Evolutionary conservation across 2,888 invertebrate genomes (phyloP), one percentile per base, ranked within the genome.

Genomic region (Xanthorhoe spadicearia): DNA sequence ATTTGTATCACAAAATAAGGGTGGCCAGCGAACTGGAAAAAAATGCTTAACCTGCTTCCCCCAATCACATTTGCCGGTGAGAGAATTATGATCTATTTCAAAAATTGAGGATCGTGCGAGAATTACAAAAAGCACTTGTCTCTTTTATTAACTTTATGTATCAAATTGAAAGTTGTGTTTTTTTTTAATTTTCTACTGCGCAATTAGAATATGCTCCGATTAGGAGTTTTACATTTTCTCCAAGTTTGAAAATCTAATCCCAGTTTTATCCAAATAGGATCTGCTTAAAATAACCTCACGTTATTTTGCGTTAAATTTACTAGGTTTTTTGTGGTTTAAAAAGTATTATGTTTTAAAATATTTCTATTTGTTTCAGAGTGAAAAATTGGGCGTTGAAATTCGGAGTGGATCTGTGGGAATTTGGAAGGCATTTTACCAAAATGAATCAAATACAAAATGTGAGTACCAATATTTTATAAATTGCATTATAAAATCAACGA

Each of bases 381-480:
- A 96, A 97, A 89, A 97, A 97, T 88, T 97, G 97, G 97, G 98
- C 98, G 74, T 91, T 97, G 72, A 97, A 97, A 92, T 97, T 98
- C 84, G 98, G 97, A 77, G 97, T 97, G 74, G 97, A 97, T 90
- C 93, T 97, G 74, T 97, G 97, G 97, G 97, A 97, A 90, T 97
- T 97, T 80, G 97, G 97, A 70, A 94, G 96, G 83, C 96, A 97
- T 89, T 96, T 96, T 85, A 97, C 97, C 17, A 97, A 97, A 94
- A 97, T 97, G 96, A 96, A 96, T 83, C 97, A 97, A 87, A 96
- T 97, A 83, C 96, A 97, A 93, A 95, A 95, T 93, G 97, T 97
- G 94, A 96, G 96, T 95, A 56, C 23, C 10, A 10, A 46, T 46
- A 10, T 43, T 7, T 32, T 6, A 32, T 32, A 32, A 32, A 7